Percentiles rank a stretch among this genome's conserved stretches.
These are phyloP conservation scores for Patella vulgata DNA, from an alignment of 1,140 invertebrate genomes.

Conservation along the genomic window DNA sequence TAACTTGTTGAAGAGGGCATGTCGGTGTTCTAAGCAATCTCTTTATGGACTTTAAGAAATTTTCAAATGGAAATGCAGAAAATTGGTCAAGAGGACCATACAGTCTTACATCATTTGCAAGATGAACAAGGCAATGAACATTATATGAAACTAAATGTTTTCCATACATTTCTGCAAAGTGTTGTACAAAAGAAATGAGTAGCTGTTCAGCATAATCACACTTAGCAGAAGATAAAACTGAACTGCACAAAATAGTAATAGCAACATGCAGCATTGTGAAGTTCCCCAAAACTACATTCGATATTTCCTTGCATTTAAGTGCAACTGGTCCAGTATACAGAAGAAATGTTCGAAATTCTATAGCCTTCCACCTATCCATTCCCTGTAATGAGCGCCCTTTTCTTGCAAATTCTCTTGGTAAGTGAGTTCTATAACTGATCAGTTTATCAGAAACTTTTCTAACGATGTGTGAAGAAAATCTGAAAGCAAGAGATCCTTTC, in stretches of 20 bases:
- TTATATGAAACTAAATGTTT: not conserved
- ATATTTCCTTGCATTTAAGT: slow-evolving; percentile 47
- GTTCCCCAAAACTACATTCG: slow-evolving; percentile 54
- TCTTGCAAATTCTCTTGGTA: slow-evolving; percentile 58
- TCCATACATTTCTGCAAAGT: slow-evolving; percentile 8
- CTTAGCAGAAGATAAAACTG: slow-evolving; percentile 4
- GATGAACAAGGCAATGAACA: not conserved
- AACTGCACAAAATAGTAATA: slow-evolving; percentile 47
- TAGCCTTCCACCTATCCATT: slow-evolving; percentile 64
- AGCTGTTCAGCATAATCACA: slow-evolving; percentile 39
- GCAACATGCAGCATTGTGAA: slow-evolving; percentile 55
- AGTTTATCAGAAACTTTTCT: no score
- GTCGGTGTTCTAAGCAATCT: not conserved
- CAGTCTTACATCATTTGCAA: not conserved
- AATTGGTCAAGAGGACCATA: not conserved
- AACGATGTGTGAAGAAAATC: no score
- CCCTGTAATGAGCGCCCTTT: slow-evolving; percentile 60
- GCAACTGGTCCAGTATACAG: slow-evolving; percentile 62
- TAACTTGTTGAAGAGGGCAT: slow-evolving; percentile 8
- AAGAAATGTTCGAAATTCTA: slow-evolving; percentile 65
- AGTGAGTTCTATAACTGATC: no score
- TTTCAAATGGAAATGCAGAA: not conserved
- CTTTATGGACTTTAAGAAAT: not conserved
- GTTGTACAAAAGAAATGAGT: slow-evolving; percentile 44
- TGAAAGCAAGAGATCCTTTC: no score